A percentile compares a stretch with the other conserved stretches of the same genome.
phyloP scores from a whole-genome alignment of 2,888 invertebrate species.

The Apamea monoglypha region DNA sequence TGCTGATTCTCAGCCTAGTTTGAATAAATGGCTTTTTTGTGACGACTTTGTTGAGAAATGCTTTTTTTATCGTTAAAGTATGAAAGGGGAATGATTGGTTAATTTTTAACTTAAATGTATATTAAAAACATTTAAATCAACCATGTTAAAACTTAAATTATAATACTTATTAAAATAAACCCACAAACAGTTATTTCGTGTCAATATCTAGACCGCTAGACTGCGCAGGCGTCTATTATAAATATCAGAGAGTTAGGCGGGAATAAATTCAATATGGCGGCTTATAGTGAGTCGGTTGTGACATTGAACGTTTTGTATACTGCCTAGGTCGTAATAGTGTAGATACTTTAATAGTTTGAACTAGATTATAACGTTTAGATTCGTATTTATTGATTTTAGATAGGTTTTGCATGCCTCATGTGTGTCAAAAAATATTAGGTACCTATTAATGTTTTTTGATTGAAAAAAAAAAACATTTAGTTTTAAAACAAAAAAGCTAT shows the following conservation, averaged over 20 bases:
- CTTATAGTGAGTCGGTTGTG: conserved; percentile 55
- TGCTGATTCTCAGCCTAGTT: not conserved
- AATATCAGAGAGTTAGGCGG: conserved; percentile 61
- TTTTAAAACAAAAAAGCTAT: not conserved
- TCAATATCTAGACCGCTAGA: conserved; percentile 51
- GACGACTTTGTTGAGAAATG: not conserved
- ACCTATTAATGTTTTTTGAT: not conserved
- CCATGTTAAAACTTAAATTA: not conserved
- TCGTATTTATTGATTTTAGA: not conserved
- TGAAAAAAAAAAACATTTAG: not conserved
- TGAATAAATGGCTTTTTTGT: not conserved
- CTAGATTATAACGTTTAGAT: not conserved
- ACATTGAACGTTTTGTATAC: conserved; percentile 64
- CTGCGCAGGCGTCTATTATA: conserved; percentile 64
- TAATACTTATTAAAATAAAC: conserved; percentile 26
- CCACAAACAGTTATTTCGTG: conserved; percentile 37
- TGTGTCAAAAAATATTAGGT: not conserved
- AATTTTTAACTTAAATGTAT: not conserved
- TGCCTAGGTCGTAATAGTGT: conserved; percentile 48
- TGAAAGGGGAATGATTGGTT: not conserved
- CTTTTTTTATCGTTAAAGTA: not conserved
- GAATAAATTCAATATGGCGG: conserved; percentile 67
- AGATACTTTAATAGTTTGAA: conserved; percentile 26
- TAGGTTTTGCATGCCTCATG: not conserved
- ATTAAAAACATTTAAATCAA: not conserved